Base-by-base conservation (phyloP, 2,797 vertebrate species). In the Atherinosoma microstoma region DNA sequence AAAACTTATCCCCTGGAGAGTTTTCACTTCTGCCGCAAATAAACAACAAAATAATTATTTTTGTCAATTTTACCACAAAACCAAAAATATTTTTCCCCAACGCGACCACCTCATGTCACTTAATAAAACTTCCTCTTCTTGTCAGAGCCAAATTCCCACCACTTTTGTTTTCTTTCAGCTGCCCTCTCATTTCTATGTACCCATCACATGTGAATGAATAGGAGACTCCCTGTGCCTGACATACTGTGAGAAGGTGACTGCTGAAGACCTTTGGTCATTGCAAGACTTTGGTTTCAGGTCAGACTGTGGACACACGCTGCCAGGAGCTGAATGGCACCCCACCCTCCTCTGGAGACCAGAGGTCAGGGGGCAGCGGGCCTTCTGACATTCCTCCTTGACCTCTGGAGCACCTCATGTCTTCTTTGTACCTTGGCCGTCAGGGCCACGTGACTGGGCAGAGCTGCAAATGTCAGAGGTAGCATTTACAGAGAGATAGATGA, bases 261-360 rank as follows among this genome's bases (percentile, higher is more conserved):
- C 74, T 84, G 81, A 85, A 86, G 84, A 88, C 91, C 83, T 83
- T 79, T 79, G 87, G 72, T 75, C 73, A 62, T 69, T 73, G 61
- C 35, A 56, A 12, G 47, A 67, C 89, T 94, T 86, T 79, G 76
- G 72, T 91, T 93, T 91, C 80, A 84, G 92, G 87, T 88, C 92
- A 92, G 80, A 51, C 78, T 70, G 71, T 93, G 84, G 86, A 91
- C 89, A 92, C 86, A 92, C 85, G 75, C 87, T 70, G 72, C 90
- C 89, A 88, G 86, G 87, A 89, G 91, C 83, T 89, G 90, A 92
- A 94, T 92, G 85, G 81, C 61, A 78, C 87, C 79, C 67, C 54
- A 34, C 83, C 84, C 79, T 92, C 84, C 89, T 91, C 74, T 40
- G 61, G 84, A 92, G 88, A 86, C 70, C 70, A 3, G 15, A 58